These are phyloP conservation scores for Chironex yamaguchii DNA, from an alignment of 30 jellyfish, hydroid and myxozoan genomes.

Conservation along the genomic window DNA sequence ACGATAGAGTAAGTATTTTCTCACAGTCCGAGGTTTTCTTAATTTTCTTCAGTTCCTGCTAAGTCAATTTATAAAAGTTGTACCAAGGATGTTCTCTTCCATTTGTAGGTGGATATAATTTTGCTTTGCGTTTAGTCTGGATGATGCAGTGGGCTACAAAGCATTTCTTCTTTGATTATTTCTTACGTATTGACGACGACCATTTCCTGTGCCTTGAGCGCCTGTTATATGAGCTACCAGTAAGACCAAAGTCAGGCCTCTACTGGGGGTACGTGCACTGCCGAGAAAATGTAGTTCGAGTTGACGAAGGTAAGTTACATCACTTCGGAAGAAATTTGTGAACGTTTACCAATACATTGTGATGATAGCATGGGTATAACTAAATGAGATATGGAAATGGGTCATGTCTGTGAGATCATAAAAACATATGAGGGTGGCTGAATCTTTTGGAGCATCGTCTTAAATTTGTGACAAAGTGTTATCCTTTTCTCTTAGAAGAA, in stretches of 20 bases:
- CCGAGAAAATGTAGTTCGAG: conserved; percentile 73
- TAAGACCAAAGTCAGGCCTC: conserved; percentile 68
- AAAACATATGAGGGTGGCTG: too few species aligned
- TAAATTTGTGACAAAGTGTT: too few species aligned
- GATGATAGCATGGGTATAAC: too few species aligned
- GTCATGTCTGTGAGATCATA: too few species aligned
- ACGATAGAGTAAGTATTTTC: background rate
- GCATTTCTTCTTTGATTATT: conserved; percentile 69
- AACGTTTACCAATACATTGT: too few species aligned
- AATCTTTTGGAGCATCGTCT: too few species aligned
- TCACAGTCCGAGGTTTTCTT: background rate
- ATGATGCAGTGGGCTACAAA: conserved; percentile 78
- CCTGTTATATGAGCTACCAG: conserved; percentile 80
- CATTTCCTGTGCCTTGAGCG: conserved; percentile 87
- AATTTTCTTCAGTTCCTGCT: too few species aligned
- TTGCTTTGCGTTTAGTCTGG: conserved; percentile 90
- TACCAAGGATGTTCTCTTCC: background rate
- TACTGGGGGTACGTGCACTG: conserved; percentile 97
- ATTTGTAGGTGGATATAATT: conserved; percentile 80
- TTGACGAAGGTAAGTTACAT: conserved; percentile 82
- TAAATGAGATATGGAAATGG: too few species aligned
- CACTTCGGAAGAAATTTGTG: too few species aligned
- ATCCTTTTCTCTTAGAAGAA: too few species aligned
- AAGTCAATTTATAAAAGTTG: too few species aligned
- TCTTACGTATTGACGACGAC: conserved; percentile 92